Percentiles rank a stretch among this genome's conserved stretches.
These are phyloP conservation scores for Venustaconcha ellipsiformis DNA, from an alignment of 1,140 invertebrate genomes.

Conservation along the genomic window DNA sequence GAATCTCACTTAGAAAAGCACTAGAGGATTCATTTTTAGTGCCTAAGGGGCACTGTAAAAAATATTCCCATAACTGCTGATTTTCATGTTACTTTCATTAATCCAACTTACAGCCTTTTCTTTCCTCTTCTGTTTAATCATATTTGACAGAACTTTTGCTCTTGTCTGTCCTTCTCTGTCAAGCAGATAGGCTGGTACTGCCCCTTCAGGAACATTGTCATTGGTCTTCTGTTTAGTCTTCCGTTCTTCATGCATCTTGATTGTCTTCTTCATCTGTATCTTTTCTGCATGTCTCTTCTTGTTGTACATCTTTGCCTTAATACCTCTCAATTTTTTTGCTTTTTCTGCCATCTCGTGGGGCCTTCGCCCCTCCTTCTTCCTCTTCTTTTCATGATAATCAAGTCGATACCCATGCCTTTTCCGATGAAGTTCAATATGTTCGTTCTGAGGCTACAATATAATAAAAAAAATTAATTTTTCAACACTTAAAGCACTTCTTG, in stretches of 20 bases:
- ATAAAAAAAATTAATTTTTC: neutral
- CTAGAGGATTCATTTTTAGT: too few relatives aligned
- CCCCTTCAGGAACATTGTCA: slow-evolving; percentile 88
- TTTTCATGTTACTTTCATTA: too few relatives aligned
- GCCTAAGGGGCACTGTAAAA: too few relatives aligned
- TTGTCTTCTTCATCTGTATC: slow-evolving; percentile 98
- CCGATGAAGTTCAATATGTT: slow-evolving; percentile 98
- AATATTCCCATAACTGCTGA: too few relatives aligned
- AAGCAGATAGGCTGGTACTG: slow-evolving; percentile 94
- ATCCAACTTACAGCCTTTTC: slow-evolving; percentile 85
- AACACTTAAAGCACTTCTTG: too few relatives aligned
- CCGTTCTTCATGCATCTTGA: slow-evolving; percentile 73
- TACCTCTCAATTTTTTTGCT: slow-evolving; percentile 91
- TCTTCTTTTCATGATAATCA: slow-evolving; percentile 96
- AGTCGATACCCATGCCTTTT: slow-evolving; percentile 96
- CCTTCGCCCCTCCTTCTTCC: slow-evolving; percentile 94
- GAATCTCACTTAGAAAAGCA: too few relatives aligned
- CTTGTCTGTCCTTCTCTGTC: slow-evolving; percentile 95
- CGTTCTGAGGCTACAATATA: slow-evolving; percentile 91
- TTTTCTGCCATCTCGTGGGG: slow-evolving; percentile 91
- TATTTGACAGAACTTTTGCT: slow-evolving; percentile 97
- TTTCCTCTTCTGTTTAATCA: slow-evolving; percentile 99
- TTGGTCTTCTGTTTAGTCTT: slow-evolving; percentile 84
- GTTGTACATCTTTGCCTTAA: slow-evolving; percentile 98
- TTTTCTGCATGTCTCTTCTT: slow-evolving; percentile 98